Conservation (phyloP, 1,140 invertebrate species). For the Ceratina australensis region DNA sequence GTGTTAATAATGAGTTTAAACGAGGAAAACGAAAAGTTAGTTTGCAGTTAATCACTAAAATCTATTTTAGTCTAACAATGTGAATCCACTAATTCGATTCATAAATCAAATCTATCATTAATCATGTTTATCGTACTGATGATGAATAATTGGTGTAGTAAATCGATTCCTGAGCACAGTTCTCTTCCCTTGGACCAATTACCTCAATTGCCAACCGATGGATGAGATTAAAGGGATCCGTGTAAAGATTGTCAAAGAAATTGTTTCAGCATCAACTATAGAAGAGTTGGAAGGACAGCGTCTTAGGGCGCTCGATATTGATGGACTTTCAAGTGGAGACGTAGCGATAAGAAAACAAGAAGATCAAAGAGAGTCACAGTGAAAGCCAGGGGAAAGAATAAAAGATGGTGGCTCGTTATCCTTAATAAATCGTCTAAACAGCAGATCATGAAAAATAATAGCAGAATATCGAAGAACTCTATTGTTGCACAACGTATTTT, state of each 20-base stretch:
- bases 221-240: slow-evolving; percentile 34
- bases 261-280: slow-evolving; percentile 38
- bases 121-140: slow-evolving; percentile 55
- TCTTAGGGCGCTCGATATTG: slow-evolving; percentile 33
- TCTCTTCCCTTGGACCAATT: slow-evolving; percentile 60
- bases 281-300: background rate
- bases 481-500: too few species aligned
- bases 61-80: too few species aligned
- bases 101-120: slow-evolving; percentile 39
- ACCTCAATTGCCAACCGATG: slow-evolving; percentile 21
- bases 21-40: too few species aligned
- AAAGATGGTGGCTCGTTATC: slow-evolving; percentile 17
- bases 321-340: slow-evolving; percentile 34
- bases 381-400: background rate
- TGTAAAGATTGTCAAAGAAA: slow-evolving; percentile 60
- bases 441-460: background rate
- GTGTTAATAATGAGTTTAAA: too few species aligned
- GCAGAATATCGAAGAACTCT: background rate
- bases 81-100: too few species aligned
- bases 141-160: slow-evolving; percentile 57
- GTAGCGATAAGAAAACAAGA: slow-evolving; percentile 32
- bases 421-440: slow-evolving; percentile 8
- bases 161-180: slow-evolving; percentile 37
- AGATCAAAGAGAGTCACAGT: slow-evolving; percentile 24
- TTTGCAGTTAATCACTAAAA: too few species aligned